phyloP scores from a whole-genome alignment of 2,113 vertebrate species.

The Catharus bicknelli region DNA sequence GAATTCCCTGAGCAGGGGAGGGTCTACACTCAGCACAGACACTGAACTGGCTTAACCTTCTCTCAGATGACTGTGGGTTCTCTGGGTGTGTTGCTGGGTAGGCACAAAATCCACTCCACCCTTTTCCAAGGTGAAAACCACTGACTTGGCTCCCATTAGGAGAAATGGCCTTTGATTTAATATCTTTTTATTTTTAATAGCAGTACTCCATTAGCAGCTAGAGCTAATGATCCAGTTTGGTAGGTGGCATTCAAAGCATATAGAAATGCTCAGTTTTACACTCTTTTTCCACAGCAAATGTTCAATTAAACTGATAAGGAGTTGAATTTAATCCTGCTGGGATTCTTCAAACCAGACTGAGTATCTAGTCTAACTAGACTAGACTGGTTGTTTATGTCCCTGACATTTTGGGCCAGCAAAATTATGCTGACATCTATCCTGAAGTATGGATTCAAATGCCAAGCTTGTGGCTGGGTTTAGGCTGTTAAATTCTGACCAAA shows the following conservation, averaged over 20 bases:
- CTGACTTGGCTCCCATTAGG: not conserved
- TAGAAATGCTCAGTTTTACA: not conserved
- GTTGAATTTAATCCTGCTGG: not conserved
- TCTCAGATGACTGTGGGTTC: not conserved
- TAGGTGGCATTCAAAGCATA: not conserved
- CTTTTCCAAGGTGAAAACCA: conserved; percentile 58
- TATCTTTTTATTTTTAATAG: not conserved
- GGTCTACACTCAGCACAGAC: conserved; percentile 10
- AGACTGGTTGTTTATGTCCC: not conserved
- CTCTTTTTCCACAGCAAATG: not conserved
- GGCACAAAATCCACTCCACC: conserved; percentile 68
- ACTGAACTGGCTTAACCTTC: conserved; percentile 71
- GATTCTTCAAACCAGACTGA: not conserved
- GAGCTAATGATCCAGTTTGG: not conserved
- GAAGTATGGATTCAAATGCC: not conserved
- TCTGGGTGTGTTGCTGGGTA: conserved; percentile 62
- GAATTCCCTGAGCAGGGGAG: conserved; percentile 68
- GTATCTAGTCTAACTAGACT: too few species aligned
- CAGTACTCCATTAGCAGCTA: not conserved
- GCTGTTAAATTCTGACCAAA: not conserved
- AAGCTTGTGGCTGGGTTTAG: not conserved
- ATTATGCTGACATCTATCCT: not conserved
- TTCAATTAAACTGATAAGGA: not conserved
- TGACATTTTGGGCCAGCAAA: not conserved
- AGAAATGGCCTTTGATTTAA: not conserved